Evolutionary conservation across 2,797 vertebrate genomes (phyloP), one percentile per base, ranked within the genome.

Genomic region (Gadopsis bispinosus): DNA sequence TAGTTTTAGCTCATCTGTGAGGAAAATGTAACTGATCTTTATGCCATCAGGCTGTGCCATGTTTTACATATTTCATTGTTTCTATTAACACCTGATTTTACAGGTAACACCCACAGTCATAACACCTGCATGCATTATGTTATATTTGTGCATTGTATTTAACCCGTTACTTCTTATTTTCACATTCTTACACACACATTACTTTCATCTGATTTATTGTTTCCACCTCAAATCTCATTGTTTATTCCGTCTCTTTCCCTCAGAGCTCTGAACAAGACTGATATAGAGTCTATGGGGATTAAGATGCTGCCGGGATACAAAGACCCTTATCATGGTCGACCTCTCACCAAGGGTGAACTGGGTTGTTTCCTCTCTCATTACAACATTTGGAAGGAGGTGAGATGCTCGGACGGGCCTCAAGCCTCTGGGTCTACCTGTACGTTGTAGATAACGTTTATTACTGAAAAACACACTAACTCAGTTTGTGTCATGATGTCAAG

Each of bases 341-440:
- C 97, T 4, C 96, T 98, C 65, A 98, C 97, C 55, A 97, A 96
- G 80, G 97, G 97, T 9, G 97, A 98, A 87, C 92, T 98, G 83
- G 97, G 97, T n/a, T 98, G 97, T 91, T 98, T 98, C 88, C 96
- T 98, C 58, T 98, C 97, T 83, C 97, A 98, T 92, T 96, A 97
- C 86, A 95, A 95, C 81, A 93, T 98, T 93, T 98, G 97, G 97
- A 96, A 96, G 86, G 96, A 98, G 96, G 97, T 93, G 80, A 91
- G 88, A 64, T 7, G 3, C 59, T 96, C 61, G 53, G 83, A 62
- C 26, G 31, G 39, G 29, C 45, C 33, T 54, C 55, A 39, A 72
- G 73, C 58, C 37, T 78, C 51, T 5, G 6, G 22, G 16, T 83
- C 51, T 53, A 55, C 66, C 69, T 81, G 75, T 50, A 70, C 7